A percentile compares a stretch with the other conserved stretches of the same genome.
Evolutionary conservation across 1,140 invertebrate genomes (phyloP).

Genomic region (Temnothorax curvispinosus): DNA sequence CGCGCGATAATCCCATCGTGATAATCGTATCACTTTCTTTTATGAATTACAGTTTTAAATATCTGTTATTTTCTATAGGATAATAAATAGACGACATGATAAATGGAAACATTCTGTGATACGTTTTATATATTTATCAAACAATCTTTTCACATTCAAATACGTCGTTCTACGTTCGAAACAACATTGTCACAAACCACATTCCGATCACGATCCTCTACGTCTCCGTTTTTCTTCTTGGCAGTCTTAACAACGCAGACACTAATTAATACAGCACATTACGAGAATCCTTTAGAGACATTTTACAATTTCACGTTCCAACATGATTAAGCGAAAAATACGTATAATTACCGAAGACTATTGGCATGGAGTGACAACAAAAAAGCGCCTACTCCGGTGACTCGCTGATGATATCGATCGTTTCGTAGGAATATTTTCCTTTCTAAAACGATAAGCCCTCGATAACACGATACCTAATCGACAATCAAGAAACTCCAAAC

Average conservation of each 20-base stretch:
- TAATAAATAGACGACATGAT: neutral
- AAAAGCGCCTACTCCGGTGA: neutral
- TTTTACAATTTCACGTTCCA: neutral
- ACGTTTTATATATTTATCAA: neutral
- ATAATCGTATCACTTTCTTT: neutral
- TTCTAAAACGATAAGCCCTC: neutral
- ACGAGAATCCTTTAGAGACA: neutral
- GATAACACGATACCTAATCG: neutral
- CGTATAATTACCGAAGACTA: neutral
- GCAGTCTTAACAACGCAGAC: neutral
- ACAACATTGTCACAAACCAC: neutral
- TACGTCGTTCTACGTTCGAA: neutral
- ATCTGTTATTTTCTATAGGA: neutral
- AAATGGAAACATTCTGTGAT: neutral
- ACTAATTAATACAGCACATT: conserved; percentile 38
- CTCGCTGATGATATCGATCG: neutral
- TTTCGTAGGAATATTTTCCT: neutral
- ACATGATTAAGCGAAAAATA: conserved; percentile 1
- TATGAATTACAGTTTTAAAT: neutral
- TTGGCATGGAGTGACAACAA: too few relatives aligned
- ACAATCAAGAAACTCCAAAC: neutral
- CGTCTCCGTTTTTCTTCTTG: neutral
- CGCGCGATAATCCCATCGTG: neutral
- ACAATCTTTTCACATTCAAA: neutral
- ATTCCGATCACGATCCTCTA: neutral